These are phyloP conservation scores for Eidolon dupreanum DNA, from an alignment of 2,797 vertebrate genomes.

Conservation along the genomic window DNA sequence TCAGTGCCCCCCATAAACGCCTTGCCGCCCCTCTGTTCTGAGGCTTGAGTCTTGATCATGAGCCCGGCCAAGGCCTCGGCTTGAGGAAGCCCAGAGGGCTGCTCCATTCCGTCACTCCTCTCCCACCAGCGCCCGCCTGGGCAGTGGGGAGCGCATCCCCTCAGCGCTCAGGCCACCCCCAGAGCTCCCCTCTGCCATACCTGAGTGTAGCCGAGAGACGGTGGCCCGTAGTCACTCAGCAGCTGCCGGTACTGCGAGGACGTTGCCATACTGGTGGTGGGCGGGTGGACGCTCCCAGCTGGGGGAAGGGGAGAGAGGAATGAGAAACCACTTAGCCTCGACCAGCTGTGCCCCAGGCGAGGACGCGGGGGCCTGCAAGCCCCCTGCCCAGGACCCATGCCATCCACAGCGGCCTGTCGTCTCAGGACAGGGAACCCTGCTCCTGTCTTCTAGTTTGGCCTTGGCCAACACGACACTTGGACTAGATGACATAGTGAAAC, in stretches of 20 bases:
- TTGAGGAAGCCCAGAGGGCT: background rate
- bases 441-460: background rate
- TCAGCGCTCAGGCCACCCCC: background rate
- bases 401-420: background rate
- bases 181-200: conserved; percentile 80
- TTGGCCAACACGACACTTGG: fast-evolving
- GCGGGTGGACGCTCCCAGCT: conserved; percentile 93
- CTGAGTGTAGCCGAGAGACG: conserved; percentile 96
- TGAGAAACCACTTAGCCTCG: background rate
- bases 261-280: conserved; percentile 94
- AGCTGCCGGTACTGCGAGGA: conserved; percentile 93
- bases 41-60: fast-evolving
- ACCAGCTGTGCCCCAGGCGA: background rate
- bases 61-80: background rate
- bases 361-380: fast-evolving
- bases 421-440: background rate
- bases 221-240: conserved; percentile 96
- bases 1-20: fast-evolving
- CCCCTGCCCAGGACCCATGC: background rate
- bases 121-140: background rate
- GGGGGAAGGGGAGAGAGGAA: conserved; percentile 63
- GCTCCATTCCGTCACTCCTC: background rate
- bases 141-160: fast-evolving
- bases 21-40: background rate
- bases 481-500: fast-evolving